Percentiles rank a stretch among this genome's conserved stretches.
These are phyloP conservation scores for Mycteria americana DNA, from an alignment of 2,797 vertebrate species.

Conservation along the genomic window DNA sequence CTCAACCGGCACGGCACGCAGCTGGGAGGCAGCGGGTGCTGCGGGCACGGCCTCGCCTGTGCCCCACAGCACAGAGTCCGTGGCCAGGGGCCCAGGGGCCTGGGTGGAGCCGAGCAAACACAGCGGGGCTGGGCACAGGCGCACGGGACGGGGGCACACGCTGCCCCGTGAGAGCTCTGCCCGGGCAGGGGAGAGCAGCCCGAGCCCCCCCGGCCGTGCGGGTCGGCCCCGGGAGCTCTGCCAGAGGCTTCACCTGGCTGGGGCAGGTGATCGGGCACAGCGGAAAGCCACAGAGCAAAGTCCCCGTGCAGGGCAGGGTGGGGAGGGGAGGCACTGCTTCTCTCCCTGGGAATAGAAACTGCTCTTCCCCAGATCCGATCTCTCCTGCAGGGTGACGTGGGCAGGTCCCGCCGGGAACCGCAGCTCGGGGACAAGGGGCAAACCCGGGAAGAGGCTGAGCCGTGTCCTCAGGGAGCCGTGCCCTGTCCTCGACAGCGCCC, in stretches of 20 bases:
- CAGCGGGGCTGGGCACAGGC: accelerated
- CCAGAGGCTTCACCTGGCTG: neutral
- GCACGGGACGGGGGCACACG: accelerated
- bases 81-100: accelerated
- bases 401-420: neutral
- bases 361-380: neutral
- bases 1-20: accelerated
- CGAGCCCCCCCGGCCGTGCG: accelerated
- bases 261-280: neutral
- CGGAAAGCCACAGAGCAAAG: neutral
- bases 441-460: accelerated
- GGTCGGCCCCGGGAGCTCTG: neutral
- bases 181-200: neutral
- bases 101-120: neutral
- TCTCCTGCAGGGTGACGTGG: accelerated
- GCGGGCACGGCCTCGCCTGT: accelerated
- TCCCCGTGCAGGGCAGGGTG: neutral
- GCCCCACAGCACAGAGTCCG: neutral
- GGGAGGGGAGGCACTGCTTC: accelerated
- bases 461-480: neutral
- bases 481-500: neutral
- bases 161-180: neutral
- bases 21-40: accelerated
- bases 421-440: neutral
- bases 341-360: neutral